Evolutionary conservation across 2,888 invertebrate genomes (phyloP).

Genomic region (Synergus japonicus): DNA sequence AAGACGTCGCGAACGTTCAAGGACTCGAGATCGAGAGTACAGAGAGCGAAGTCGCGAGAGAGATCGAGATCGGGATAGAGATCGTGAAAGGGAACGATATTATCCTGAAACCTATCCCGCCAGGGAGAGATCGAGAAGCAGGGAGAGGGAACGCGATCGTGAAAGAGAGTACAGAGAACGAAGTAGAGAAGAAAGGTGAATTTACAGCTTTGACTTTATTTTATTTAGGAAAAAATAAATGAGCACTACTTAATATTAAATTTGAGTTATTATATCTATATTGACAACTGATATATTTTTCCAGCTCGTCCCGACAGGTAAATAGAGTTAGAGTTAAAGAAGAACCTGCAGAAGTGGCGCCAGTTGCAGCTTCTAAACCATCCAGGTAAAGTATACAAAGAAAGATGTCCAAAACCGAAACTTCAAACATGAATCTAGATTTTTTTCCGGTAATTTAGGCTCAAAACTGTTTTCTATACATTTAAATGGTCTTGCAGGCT

Average conservation of each 20-base stretch:
- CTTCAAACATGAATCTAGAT: no score
- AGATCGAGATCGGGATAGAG: conserved; percentile 79
- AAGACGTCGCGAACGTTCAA: conserved; percentile 86
- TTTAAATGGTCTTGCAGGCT: no score
- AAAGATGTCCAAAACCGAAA: no score
- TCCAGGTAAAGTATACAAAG: conserved; percentile 72
- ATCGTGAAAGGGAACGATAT: conserved; percentile 78
- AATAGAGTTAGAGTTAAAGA: conserved; percentile 77
- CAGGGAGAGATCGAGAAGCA: conserved; percentile 88
- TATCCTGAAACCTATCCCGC: conserved; percentile 78
- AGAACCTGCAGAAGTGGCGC: conserved; percentile 76
- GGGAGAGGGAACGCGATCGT: conserved; percentile 82
- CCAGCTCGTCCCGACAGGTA: conserved; percentile 77
- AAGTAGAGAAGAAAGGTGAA: conserved; percentile 88
- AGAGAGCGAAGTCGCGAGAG: conserved; percentile 80
- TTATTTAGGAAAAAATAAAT: not conserved
- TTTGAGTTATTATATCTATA: not conserved
- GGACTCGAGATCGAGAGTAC: conserved; percentile 84
- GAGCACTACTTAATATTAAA: not conserved
- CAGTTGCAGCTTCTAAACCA: conserved; percentile 76
- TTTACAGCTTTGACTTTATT: conserved; percentile 34
- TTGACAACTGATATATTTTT: conserved; percentile 61
- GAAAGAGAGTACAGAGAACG: conserved; percentile 86
- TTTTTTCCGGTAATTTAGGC: no score
- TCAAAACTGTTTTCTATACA: no score